phyloP scores from a whole-genome alignment of 2,797 vertebrate genomes.

The Mus minutoides region DNA sequence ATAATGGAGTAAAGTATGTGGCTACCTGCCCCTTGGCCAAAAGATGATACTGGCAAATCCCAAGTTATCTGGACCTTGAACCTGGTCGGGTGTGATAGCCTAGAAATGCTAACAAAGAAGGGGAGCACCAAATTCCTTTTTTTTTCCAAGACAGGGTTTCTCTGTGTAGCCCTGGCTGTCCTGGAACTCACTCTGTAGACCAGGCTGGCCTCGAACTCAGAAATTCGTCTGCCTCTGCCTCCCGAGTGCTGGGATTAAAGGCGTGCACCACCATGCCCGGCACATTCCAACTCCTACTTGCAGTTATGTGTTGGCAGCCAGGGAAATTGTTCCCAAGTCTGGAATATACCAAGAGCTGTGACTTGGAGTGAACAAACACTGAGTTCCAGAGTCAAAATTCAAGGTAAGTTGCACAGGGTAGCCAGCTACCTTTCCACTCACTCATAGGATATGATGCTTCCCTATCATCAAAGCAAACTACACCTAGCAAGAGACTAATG shows the following conservation, averaged over 20 bases:
- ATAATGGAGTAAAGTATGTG: neutral
- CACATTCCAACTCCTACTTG: neutral
- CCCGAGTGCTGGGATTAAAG: too few relatives aligned
- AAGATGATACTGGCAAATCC: neutral
- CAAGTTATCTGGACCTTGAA: conserved; percentile 23
- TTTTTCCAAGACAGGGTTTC: too few relatives aligned
- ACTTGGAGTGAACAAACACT: neutral
- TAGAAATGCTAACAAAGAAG: conserved; percentile 2
- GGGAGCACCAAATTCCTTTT: neutral
- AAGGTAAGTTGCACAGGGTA: neutral
- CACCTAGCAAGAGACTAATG: too few relatives aligned
- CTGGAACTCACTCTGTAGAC: too few relatives aligned
- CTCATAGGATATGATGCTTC: neutral
- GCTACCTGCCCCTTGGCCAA: neutral
- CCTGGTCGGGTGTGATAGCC: neutral
- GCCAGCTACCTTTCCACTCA: neutral
- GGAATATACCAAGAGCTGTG: conserved; percentile 9
- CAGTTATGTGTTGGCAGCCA: neutral
- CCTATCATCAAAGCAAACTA: neutral
- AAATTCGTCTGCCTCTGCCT: too few relatives aligned
- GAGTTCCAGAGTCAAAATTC: neutral
- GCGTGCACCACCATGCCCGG: too few relatives aligned
- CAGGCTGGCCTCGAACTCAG: too few relatives aligned
- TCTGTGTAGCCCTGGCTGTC: too few relatives aligned
- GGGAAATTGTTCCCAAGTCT: conserved; percentile 27